phyloP scores from a whole-genome alignment of 1,140 invertebrate species.

The Nasonia vitripennis region DNA sequence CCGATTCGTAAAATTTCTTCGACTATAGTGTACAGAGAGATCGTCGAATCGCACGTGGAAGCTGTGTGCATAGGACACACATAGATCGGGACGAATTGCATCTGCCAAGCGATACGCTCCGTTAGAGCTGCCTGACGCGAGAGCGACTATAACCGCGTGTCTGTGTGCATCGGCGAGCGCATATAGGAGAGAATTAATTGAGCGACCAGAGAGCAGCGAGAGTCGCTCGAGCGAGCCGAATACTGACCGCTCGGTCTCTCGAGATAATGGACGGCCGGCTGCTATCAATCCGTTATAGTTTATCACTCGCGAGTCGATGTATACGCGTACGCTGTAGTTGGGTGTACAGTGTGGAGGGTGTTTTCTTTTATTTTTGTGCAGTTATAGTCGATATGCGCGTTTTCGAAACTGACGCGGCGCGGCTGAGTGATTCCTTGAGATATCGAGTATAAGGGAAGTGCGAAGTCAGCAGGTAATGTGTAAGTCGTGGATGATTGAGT shows the following conservation, averaged over 20 bases:
- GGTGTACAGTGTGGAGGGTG: not conserved
- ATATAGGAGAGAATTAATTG: slow-evolving; percentile 29
- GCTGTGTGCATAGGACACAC: too few species aligned
- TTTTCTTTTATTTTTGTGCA: not conserved
- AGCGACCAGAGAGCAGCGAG: slow-evolving; percentile 2
- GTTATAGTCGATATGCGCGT: too few species aligned
- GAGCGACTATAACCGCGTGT: not conserved
- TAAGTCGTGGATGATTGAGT: too few species aligned
- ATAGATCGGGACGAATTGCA: slow-evolving; percentile 25
- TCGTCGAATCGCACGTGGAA: not conserved
- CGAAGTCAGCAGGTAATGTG: not conserved
- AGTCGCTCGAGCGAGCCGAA: not conserved
- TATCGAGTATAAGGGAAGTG: not conserved
- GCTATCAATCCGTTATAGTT: slow-evolving; percentile 43
- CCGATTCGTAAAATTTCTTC: not conserved
- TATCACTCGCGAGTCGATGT: slow-evolving; percentile 25
- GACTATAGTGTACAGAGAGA: not conserved
- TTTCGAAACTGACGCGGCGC: not conserved
- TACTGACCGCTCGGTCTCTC: not conserved
- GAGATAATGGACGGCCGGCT: slow-evolving; percentile 27
- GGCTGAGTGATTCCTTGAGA: not conserved
- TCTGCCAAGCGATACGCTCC: slow-evolving; percentile 43
- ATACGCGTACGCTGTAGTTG: not conserved
- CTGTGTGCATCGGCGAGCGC: not conserved
- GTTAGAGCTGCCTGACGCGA: slow-evolving; percentile 5